Percentiles rank a stretch among this genome's conserved stretches.
These are phyloP conservation scores for Zaprionus lineosus DNA, from an alignment of 2,888 invertebrate species.

Conservation along the genomic window DNA sequence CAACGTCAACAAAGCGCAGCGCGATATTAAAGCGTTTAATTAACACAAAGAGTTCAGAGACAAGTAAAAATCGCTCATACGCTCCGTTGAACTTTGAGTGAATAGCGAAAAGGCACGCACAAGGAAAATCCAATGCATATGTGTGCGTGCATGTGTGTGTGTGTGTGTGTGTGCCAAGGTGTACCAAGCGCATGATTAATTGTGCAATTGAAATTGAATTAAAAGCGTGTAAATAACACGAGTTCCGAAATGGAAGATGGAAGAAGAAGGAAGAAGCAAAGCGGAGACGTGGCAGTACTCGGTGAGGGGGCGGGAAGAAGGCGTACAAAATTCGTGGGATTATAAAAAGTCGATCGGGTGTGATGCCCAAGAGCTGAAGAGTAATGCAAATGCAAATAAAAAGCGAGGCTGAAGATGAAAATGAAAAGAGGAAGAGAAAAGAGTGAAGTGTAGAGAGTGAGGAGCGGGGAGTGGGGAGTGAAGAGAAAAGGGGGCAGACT, in stretches of 20 bases:
- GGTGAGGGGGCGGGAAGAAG: too few relatives aligned
- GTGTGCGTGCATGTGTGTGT: slow-evolving; percentile 12
- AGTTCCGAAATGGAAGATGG: background rate
- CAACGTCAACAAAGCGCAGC: slow-evolving; percentile 70
- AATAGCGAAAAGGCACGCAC: slow-evolving; percentile 47
- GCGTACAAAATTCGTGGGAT: slow-evolving; percentile 10
- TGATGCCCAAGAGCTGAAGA: background rate
- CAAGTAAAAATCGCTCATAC: slow-evolving; percentile 69
- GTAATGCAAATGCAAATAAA: too few relatives aligned
- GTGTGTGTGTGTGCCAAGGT: slow-evolving; percentile 54
- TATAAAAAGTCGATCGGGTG: background rate
- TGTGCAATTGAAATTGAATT: slow-evolving; percentile 72
- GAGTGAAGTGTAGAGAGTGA: too few relatives aligned
- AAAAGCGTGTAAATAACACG: slow-evolving; percentile 62
- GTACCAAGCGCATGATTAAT: slow-evolving; percentile 76
- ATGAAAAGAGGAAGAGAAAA: background rate
- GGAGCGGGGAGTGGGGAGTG: slow-evolving; percentile 9
- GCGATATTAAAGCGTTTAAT: slow-evolving; percentile 70
- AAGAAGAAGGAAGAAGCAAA: slow-evolving; percentile 17
- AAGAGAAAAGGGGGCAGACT: slow-evolving; percentile 14
- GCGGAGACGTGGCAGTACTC: too few relatives aligned
- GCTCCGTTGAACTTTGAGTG: slow-evolving; percentile 64
- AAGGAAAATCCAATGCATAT: slow-evolving; percentile 45
- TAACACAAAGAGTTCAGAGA: slow-evolving; percentile 73
- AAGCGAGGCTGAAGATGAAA: too few relatives aligned